These are phyloP conservation scores for Panulirus ornatus DNA, from an alignment of 1,140 invertebrate genomes.

Conservation along the genomic window DNA sequence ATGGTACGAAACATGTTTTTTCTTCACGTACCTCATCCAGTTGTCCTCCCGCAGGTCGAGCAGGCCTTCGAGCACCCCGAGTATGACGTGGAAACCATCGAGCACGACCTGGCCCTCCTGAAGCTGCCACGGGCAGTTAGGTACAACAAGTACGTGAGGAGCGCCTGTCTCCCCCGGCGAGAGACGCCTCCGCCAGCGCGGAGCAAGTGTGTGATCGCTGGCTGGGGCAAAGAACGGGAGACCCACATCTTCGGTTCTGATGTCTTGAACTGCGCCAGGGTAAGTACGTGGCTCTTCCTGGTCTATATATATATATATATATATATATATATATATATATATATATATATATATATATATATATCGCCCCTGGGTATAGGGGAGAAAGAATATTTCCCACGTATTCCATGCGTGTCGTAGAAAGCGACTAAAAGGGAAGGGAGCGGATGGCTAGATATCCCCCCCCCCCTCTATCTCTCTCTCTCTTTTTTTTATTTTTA, in stretches of 20 bases:
- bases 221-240: slow-evolving; percentile 88
- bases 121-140: slow-evolving; percentile 80
- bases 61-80: slow-evolving; percentile 85
- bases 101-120: slow-evolving; percentile 94
- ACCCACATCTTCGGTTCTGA: slow-evolving; percentile 86
- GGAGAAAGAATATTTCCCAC: too few species aligned
- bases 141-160: slow-evolving; percentile 75
- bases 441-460: too few species aligned
- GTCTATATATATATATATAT: too few species aligned
- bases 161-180: slow-evolving; percentile 83
- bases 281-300: slow-evolving; percentile 76
- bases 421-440: too few species aligned
- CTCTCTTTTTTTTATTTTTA: too few species aligned
- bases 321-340: too few species aligned
- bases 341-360: too few species aligned
- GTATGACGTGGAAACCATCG: slow-evolving; percentile 91
- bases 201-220: slow-evolving; percentile 86
- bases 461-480: too few species aligned
- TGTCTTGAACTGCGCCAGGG: slow-evolving; percentile 87
- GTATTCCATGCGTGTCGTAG: too few species aligned
- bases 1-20: not conserved
- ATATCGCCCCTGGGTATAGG: too few species aligned
- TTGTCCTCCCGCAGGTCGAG: slow-evolving; percentile 38
- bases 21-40: not conserved
- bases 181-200: slow-evolving; percentile 79